Base-by-base conservation (phyloP, 2,797 vertebrate species). In the Thalassophryne amazonica region DNA sequence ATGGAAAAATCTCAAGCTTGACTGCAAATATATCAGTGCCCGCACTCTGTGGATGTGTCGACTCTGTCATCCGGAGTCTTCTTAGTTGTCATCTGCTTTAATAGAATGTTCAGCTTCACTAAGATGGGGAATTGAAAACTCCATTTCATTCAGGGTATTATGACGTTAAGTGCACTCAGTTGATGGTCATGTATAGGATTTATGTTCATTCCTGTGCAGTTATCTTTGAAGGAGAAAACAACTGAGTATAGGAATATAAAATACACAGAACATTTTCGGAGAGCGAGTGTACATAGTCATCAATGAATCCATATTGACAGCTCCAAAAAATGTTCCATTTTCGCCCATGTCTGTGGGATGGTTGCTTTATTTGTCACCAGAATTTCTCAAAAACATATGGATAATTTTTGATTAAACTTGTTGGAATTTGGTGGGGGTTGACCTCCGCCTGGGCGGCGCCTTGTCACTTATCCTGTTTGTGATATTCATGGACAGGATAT, bases 41-140 rank as follows among this genome's bases (percentile, higher is more conserved):
- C 28, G 47, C 48, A 42, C 67, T 68, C 63, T 54, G 30, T 33
- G 24, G 12, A 76, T 61, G 64, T 67, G 73, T 80, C 66, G 54
- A 45, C 64, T 73, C 47, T 56, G 57, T 78, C 78, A 76, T 69
- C 58, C 50, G 38, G 45, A 76, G 69, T 61, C 65, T 20, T 71
- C 57, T 75, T 49, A 54, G 66, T 69, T 72, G 55, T 76, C 51
- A 64, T 73, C 70, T 55, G 52, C 63, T 78, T 77, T 43, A 77
- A 84, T 55, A 31, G 54, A 62, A 69, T 45, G 30, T 60, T 80
- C 33, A 39, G 69, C 60, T 66, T 47, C 57, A 62, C 57, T 61
- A 36, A 58, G 59, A 71, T 19, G 21, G 50, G 66, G 55, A 72
- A 29, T 24, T 17, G 42, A 55, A 49, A 21, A 45, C 24, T 47